Conservation (phyloP, 2,113 vertebrate genomes). For the Chloropsis cyanopogon region DNA sequence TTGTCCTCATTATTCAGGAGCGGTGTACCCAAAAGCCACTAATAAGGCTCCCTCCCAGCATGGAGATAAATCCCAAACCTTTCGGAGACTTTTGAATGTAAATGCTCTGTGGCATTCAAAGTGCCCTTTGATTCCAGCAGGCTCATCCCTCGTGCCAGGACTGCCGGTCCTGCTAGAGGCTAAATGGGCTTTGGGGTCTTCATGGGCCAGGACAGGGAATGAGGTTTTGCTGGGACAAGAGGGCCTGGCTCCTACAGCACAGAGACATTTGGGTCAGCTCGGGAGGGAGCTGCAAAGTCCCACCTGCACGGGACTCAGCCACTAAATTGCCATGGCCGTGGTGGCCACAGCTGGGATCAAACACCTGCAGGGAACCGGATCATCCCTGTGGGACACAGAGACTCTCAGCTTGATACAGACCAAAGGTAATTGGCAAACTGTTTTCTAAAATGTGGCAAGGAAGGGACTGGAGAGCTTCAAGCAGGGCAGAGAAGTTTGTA, state of each 20-base stretch:
- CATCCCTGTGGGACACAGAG: neutral
- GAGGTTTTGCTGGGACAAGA: neutral
- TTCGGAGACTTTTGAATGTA: neutral
- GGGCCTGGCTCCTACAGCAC: neutral
- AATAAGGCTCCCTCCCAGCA: slow-evolving; percentile 47
- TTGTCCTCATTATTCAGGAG: slow-evolving; percentile 63
- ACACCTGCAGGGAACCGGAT: rapidly evolving
- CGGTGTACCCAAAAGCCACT: slow-evolving; percentile 43
- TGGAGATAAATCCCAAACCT: slow-evolving; percentile 49
- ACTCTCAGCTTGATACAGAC: neutral
- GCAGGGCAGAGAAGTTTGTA: neutral
- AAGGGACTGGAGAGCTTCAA: neutral
- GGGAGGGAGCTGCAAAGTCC: neutral
- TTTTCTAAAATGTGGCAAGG: neutral
- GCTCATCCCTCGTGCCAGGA: rapidly evolving
- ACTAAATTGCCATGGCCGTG: rapidly evolving
- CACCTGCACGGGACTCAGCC: rapidly evolving
- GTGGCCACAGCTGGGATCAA: neutral
- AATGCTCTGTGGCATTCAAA: neutral
- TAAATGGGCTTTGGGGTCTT: rapidly evolving
- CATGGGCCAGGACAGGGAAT: neutral
- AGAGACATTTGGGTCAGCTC: neutral
- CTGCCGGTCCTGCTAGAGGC: neutral
- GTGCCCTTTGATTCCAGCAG: neutral
- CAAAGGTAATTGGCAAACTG: neutral